Percentiles rank a stretch among this genome's conserved stretches.
These are phyloP conservation scores for Mus caroli DNA, from an alignment of 2,797 vertebrate species.

Conservation along the genomic window DNA sequence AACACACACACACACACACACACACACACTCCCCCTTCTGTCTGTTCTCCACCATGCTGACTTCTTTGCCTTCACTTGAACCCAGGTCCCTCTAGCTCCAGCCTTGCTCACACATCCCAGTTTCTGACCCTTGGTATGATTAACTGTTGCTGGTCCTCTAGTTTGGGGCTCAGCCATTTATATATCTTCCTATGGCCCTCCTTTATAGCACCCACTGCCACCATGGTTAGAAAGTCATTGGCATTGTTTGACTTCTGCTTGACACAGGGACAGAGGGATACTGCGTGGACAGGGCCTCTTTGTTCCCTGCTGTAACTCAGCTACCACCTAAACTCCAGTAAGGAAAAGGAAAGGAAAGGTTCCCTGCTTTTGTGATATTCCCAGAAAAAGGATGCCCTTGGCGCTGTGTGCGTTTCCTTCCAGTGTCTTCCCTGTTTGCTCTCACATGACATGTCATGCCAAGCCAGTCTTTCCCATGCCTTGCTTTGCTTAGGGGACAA, in stretches of 20 bases:
- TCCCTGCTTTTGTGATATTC: not conserved
- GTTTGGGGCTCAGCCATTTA: not conserved
- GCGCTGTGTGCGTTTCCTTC: not conserved
- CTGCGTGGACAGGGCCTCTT: not conserved
- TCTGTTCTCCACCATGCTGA: not conserved
- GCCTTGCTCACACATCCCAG: not conserved
- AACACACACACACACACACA: not conserved
- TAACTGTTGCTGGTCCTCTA: not conserved
- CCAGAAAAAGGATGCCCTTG: not conserved
- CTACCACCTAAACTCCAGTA: not conserved
- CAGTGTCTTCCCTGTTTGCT: not conserved
- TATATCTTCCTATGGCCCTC: not conserved
- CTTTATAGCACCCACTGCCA: not conserved
- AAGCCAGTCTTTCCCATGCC: not conserved
- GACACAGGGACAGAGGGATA: not conserved
- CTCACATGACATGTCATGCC: rapidly evolving
- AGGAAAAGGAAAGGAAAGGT: not conserved
- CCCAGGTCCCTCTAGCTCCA: not conserved
- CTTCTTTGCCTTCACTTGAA: not conserved
- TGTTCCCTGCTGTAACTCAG: not conserved
- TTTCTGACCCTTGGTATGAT: not conserved
- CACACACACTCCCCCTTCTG: not conserved
- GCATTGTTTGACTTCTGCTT: not conserved
- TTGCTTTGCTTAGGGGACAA: not conserved
- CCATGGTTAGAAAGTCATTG: not conserved